Conservation (phyloP, 2,113 vertebrate species). For the Mus spicilegus region DNA sequence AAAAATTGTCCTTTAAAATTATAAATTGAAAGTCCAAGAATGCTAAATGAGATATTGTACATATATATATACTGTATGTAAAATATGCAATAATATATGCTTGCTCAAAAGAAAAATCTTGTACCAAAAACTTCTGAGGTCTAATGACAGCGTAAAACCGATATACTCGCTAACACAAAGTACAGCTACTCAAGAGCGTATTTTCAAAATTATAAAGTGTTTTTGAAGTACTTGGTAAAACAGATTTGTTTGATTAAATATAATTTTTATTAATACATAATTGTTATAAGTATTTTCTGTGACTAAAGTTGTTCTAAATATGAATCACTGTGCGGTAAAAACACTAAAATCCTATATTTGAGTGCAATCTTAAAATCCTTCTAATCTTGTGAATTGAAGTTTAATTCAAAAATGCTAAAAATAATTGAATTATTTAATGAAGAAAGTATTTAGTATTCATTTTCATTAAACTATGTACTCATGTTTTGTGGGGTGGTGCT, state of each 20-base stretch:
- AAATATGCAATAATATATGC: too few species aligned
- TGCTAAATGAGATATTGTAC: background rate
- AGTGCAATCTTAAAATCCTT: background rate
- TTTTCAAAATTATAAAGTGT: constrained; percentile 55
- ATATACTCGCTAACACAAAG: constrained; percentile 59
- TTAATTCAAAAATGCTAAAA: background rate
- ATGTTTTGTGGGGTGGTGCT: background rate
- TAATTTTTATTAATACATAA: constrained; percentile 64
- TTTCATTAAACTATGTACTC: background rate
- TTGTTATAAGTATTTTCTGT: constrained; percentile 55
- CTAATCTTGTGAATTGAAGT: background rate
- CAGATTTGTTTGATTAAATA: constrained; percentile 43
- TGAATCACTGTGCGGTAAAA: constrained; percentile 29
- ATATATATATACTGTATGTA: background rate
- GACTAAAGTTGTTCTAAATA: constrained; percentile 34
- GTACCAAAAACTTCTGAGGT: background rate
- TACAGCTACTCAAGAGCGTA: constrained; percentile 41
- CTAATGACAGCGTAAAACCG: constrained; percentile 74
- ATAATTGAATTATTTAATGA: background rate
- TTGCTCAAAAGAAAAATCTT: background rate
- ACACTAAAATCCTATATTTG: background rate
- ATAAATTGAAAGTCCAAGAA: background rate
- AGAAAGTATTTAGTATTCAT: background rate
- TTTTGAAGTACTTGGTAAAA: constrained; percentile 27
- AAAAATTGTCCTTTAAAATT: background rate